Base-by-base conservation (phyloP, 2,888 invertebrate genomes). In the Platycheirus albimanus region DNA sequence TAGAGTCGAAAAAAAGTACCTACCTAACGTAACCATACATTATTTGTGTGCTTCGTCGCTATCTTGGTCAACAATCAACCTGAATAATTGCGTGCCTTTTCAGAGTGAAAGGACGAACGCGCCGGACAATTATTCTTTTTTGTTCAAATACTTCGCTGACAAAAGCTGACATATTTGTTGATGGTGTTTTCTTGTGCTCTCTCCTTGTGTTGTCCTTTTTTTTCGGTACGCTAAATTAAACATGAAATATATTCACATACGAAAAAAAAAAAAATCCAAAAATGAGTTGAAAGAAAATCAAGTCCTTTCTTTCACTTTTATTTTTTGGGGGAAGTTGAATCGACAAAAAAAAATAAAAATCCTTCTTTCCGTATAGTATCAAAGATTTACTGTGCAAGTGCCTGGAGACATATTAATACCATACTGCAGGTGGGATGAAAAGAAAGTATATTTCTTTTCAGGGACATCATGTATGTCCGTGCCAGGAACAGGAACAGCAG, bases 31-130 rank as follows among this genome's bases (percentile, higher is more conserved):
- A 28, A 58, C 20, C 6, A 15, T 41, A 43, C 45, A 66, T 76
- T 52, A 75, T 79, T 74, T 74, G 79, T 74, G 58, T 58, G 5
- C 56, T 2, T 54, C 19, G 19, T 45, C 28, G 45, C 52, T 81
- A 81, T 81, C 81, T 76, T 72, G 61, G 71, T 67, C 54, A 77
- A 81, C 71, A 81, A 81, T 81, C 81, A 81, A 77, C 77, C 81
- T 81, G 81, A 81, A 77, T 81, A 81, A 81, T 81, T 81, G 81
- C 77, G 81, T 81, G 81, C 76, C 54, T 67, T 54, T 47, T 72
- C 66, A 71, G 54, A 45, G 61, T 67, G 71, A 81, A 69, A 69
- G 78, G 78, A 83, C 78, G 56, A 78, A 72, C 72, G 69, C 78
- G 64, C 69, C 51, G 67, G 24, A 72, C 58, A 78, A 83, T 83